A percentile compares a stretch with the other conserved stretches of the same genome.
Conservation (phyloP, 2,113 vertebrate genomes). For the Grammomys dolichurus region DNA sequence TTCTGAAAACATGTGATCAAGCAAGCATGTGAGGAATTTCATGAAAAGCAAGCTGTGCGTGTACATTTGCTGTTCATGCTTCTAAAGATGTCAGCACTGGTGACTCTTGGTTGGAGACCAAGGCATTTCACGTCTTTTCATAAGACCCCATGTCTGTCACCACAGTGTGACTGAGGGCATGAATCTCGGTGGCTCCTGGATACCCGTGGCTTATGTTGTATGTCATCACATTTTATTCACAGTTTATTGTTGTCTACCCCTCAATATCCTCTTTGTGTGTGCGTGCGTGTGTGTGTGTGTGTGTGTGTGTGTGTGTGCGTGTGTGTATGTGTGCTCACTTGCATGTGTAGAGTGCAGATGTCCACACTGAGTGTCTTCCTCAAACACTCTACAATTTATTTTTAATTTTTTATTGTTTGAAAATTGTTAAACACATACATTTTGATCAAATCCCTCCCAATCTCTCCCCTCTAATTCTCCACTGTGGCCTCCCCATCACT, state of each 20-base stretch:
- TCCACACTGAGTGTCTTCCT: background rate
- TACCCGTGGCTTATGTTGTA: background rate
- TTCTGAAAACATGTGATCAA: background rate
- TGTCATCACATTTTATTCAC: background rate
- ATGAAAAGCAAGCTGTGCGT: background rate
- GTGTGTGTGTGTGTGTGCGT: background rate
- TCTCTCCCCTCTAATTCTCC: background rate
- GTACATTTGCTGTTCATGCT: background rate
- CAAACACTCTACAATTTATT: background rate
- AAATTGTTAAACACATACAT: background rate
- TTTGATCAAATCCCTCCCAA: background rate
- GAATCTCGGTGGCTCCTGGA: background rate
- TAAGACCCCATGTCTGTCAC: background rate
- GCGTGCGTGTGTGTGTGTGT: background rate
- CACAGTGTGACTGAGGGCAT: background rate
- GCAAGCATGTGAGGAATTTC: background rate
- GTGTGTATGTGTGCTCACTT: background rate
- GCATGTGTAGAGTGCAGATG: background rate
- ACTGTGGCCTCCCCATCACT: too few relatives aligned
- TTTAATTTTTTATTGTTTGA: background rate
- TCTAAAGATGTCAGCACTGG: background rate
- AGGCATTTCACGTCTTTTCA: background rate
- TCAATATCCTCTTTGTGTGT: background rate
- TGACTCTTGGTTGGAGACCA: background rate
- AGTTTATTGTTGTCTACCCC: background rate